Base-by-base conservation (phyloP, 2,888 invertebrate species). In the Pocota personata region DNA sequence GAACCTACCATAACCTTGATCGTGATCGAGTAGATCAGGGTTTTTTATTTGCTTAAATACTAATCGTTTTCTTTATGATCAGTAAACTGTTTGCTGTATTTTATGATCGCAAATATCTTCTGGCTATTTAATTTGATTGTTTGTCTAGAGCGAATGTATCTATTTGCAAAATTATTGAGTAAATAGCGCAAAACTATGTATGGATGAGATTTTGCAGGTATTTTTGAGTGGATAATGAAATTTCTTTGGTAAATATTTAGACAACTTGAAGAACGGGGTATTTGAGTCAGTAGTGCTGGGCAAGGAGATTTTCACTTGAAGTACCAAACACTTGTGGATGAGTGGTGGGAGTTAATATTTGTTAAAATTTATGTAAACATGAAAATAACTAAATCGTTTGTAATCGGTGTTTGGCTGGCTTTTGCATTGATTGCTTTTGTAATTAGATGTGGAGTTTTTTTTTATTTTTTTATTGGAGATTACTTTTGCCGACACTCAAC, bases 101-200 rank as follows among this genome's bases (percentile, higher is more conserved):
- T 66, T 32, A 69, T 46, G 40, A 55, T 64, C 16, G 57, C 43
- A 69, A 58, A 69, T 27, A 55, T 52, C 6, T 43, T 46, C 19
- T 57, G 24, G 12, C 40, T 14, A 27, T 43, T 40, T 48, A n/a
- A 1, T 35, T 40, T n/a, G 35, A 35, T 46, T 58, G 37, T 72
- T 57, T 48, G 57, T 10, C 1, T 50, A n/a, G 14, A 43, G 12
- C 12, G 21, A 50, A 40, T 30, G 43, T 58, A 50, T 46, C 48
- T 32, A 35, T 57, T 48, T 46, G 48, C 55, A 32, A 62, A 82
- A 69, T 64, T 48, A 37, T 64, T 71, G 10, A 14, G 40, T 57
- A 82, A 82, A 76, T 62, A 82, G 52, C 16, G 6, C 16, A 52
- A 40, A 24, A 62, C 30, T 43, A 21, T 72, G 72, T 73, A 40